Evolutionary conservation across 2,888 invertebrate genomes (phyloP), one percentile per base, ranked within the genome.

Genomic region (Lasioglossum figueresi): DNA sequence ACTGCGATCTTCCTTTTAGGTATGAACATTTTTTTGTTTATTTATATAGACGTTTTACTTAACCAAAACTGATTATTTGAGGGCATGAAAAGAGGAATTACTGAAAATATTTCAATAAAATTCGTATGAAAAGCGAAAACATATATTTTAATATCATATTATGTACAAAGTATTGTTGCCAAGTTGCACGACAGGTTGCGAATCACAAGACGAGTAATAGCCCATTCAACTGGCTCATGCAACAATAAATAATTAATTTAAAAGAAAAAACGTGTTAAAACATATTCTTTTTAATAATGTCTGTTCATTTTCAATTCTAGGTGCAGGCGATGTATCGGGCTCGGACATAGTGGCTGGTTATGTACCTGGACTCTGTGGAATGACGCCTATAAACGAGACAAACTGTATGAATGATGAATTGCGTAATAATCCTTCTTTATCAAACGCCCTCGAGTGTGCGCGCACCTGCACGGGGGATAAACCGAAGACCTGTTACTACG

Each of bases 401-500:
- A n/a, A 31, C 59, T 77, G 86, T 85, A 12, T 37, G 16, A 76
- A 63, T 4, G 6, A 66, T 1, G 76, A 68, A n/a, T 40, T 84
- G 14, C 23, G 4, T 14, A 1, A 4, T 10, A 27, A 84, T 68
- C 1, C 37, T 1, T 12, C 10, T 4, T 63, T 88, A 31, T 80
- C 83, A 2, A 87, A 72, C 37, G 40, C 88, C 16, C 66, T 71
- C 2, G 81, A 88, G 6, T 88, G 88, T 43, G 88, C 88, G 12
- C 91, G 95, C 4, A 79, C 88, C n/a, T 95, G 95, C 1, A 80
- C 80, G 0, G 90, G 89, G 0, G 90, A 81, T 14, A 85, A 88
- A 56, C 90, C 93, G 4, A 93, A 88, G 82, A 91, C 84, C 4
- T 93, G 93, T 78, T 91, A 93, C 75, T 93, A 91, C 63, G 82